Evolutionary conservation across 2,113 vertebrate genomes (phyloP).

Genomic region (Aplodontia rufa): DNA sequence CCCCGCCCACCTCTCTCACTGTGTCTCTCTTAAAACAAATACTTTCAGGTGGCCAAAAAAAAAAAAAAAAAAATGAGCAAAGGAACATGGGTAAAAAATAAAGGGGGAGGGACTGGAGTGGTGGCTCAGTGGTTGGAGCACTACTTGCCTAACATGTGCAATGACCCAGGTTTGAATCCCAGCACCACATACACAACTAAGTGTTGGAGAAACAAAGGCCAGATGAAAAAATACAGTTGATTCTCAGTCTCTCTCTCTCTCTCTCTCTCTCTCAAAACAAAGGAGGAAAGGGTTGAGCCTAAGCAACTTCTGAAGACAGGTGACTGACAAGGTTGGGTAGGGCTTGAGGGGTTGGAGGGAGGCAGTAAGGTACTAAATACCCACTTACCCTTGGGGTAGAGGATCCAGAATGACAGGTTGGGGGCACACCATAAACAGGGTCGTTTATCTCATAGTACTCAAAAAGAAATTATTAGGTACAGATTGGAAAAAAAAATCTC

Average conservation of each 20-base stretch:
- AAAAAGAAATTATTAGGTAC: neutral
- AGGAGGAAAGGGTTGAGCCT: neutral
- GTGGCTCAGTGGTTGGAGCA: no score
- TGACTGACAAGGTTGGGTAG: neutral
- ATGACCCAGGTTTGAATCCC: no score
- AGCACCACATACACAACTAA: no score
- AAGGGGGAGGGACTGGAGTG: no score
- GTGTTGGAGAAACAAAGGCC: no score
- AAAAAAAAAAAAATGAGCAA: conserved; percentile 33
- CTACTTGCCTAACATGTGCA: no score
- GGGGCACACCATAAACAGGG: neutral
- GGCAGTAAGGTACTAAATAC: neutral
- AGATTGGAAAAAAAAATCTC: neutral
- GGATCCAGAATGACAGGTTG: neutral
- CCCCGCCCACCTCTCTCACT: no score
- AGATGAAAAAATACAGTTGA: no score
- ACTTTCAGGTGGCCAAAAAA: conserved; percentile 32
- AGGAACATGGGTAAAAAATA: neutral
- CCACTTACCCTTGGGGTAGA: neutral
- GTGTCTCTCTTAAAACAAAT: no score
- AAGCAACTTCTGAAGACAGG: neutral
- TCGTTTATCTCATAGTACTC: neutral
- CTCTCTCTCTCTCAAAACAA: no score
- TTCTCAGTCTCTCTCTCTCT: no score
- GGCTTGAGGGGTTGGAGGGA: neutral